Evolutionary conservation across 64 coral and sea anemone species (phyloP).

Genomic region (Anthopleura sola): DNA sequence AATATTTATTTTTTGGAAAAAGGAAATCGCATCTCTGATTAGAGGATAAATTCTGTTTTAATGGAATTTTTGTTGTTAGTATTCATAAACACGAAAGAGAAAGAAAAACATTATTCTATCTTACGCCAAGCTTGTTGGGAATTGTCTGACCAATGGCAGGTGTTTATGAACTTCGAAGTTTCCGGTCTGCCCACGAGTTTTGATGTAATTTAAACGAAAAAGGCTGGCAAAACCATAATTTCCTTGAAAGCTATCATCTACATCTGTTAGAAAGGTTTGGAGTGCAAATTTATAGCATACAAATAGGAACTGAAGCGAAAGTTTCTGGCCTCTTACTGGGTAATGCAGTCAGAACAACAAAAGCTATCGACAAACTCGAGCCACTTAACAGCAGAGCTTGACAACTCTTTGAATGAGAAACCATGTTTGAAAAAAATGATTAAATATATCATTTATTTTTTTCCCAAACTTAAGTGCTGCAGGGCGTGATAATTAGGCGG

Average conservation of each 20-base stretch:
- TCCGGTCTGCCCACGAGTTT: slow-evolving; percentile 2
- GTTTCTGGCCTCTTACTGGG: not conserved
- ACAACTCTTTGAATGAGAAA: too few species aligned
- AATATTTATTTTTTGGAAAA: not conserved
- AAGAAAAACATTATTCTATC: not conserved
- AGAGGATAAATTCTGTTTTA: not conserved
- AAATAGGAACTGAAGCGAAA: not conserved
- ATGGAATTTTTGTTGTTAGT: not conserved
- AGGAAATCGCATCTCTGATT: not conserved
- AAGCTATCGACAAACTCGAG: too few species aligned
- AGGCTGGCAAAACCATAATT: not conserved
- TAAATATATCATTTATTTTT: too few species aligned
- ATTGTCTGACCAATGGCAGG: not conserved
- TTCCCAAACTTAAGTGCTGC: too few species aligned
- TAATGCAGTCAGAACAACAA: not conserved
- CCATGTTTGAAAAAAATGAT: too few species aligned
- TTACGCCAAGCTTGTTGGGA: not conserved
- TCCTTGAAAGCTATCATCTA: not conserved
- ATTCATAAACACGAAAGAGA: not conserved
- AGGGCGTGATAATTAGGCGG: too few species aligned
- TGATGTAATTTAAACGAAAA: not conserved
- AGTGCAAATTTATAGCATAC: not conserved
- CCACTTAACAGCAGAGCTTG: too few species aligned
- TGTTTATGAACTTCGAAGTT: not conserved
- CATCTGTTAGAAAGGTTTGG: not conserved